Evolutionary conservation across 2,888 invertebrate species (phyloP), one percentile per base, ranked within the genome.

Genomic region (Amaurobius ferox): DNA sequence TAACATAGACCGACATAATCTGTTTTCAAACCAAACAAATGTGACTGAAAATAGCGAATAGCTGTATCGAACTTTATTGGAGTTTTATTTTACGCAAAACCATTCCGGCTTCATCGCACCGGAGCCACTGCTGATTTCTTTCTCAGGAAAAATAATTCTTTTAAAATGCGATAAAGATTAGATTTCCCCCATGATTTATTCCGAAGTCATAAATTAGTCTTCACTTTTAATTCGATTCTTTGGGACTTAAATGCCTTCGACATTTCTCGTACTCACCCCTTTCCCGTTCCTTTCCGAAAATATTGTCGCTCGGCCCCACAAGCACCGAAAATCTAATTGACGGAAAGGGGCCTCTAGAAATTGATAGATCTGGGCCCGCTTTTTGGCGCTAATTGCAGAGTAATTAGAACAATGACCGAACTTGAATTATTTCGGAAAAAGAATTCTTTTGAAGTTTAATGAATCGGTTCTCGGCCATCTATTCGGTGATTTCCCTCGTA

Each of bases 381-480:
- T 23, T 23, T 3, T 5, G 55, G 23, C 23, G 19, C 11, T 55
- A 55, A 55, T 55, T 55, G 55, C 11, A 16, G 13, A n/a, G 55
- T 55, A 55, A 55, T 55, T 55, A 55, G 55, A 23, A 23, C 55
- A 2, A 55, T 23, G 19, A 5, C 55, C 5, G 19, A 55, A 55
- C 55, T 55, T n/a, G 6, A n/a, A 44, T 44, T n/a, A n/a, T n/a
- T 44, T 44, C 44, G 2, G 44, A 44, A n/a, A 16, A 44, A 44
- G 44, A 44, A 44, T 44, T 44, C 6, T 23, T 55, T 23, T 55
- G 11, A 55, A 55, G 55, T 55, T 55, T 55, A 55, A 55, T 55
- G 23, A 23, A 44, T 55, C 3, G 55, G 11, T 23, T 55, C 23
- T 55, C 11, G 6, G 23, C 35, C 35, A n/a, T n/a, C n/a, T n/a